A percentile compares a stretch with the other conserved stretches of the same genome.
These are phyloP conservation scores for Elysia chlorotica DNA, from an alignment of 1,140 invertebrate species.

Conservation along the genomic window DNA sequence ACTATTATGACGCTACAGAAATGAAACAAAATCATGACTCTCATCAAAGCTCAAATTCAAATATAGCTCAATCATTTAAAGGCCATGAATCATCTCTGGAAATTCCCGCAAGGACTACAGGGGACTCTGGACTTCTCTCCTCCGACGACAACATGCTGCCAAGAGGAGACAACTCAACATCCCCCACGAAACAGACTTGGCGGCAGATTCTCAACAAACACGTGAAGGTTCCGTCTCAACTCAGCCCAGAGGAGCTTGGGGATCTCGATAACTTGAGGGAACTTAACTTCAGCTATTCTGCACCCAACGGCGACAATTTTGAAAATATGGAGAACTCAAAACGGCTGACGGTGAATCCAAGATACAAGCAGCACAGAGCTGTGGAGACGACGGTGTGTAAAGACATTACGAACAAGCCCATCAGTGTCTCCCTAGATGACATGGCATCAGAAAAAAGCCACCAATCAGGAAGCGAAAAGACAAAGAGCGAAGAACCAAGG, in stretches of 20 bases:
- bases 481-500: neutral
- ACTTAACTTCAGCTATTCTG: conserved; percentile 28
- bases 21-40: too few relatives aligned
- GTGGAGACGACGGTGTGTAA: neutral
- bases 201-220: conserved; percentile 36
- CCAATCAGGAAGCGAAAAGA: conserved; percentile 5
- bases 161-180: conserved; percentile 13
- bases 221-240: conserved; percentile 24
- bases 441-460: neutral
- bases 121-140: neutral
- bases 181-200: conserved; percentile 24
- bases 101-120: neutral
- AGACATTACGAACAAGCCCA: neutral
- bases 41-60: too few relatives aligned
- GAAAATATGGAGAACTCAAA: too few relatives aligned
- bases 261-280: conserved; percentile 26
- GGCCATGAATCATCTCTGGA: neutral
- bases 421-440: neutral
- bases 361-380: too few relatives aligned
- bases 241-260: conserved; percentile 25
- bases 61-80: too few relatives aligned
- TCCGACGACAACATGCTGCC: neutral
- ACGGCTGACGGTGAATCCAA: too few relatives aligned
- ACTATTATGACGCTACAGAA: neutral
- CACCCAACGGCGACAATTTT: too few relatives aligned